Percentiles rank a stretch among this genome's conserved stretches.
phyloP scores from a whole-genome alignment of 1,140 invertebrate genomes.

The Sipha flava region DNA sequence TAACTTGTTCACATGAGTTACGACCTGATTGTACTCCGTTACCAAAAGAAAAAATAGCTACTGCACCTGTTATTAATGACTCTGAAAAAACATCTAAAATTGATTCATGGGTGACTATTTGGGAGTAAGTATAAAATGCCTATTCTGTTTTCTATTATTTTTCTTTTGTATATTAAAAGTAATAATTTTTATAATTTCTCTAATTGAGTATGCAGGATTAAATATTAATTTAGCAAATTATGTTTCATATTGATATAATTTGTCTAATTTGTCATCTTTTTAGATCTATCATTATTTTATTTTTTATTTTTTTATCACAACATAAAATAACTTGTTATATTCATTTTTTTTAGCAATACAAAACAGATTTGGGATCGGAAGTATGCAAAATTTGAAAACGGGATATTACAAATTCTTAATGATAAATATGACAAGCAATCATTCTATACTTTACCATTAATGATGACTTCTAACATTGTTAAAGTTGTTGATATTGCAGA shows the following conservation, averaged over 20 bases:
- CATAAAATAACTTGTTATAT: background rate
- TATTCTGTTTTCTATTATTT: background rate
- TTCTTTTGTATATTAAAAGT: background rate
- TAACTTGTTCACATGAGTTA: constrained; percentile 15
- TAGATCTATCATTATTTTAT: too few relatives aligned
- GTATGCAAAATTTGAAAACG: constrained; percentile 7
- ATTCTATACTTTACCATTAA: background rate
- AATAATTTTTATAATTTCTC: background rate
- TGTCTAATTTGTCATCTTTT: too few relatives aligned
- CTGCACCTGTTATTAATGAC: background rate
- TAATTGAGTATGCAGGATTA: too few relatives aligned
- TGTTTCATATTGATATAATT: too few relatives aligned
- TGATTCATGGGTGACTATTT: constrained; percentile 25
- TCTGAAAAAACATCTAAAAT: background rate
- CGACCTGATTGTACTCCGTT: background rate
- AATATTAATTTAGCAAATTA: too few relatives aligned
- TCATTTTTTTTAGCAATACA: background rate
- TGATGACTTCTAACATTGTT: constrained; percentile 1
- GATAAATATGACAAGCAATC: background rate
- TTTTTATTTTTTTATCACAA: too few relatives aligned
- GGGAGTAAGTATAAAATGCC: background rate
- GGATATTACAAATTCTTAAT: background rate
- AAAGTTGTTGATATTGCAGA: constrained; percentile 12
- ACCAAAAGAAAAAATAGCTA: background rate
- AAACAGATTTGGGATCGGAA: constrained; percentile 29